Evolutionary conservation across 2,113 vertebrate species (phyloP).

Genomic region (Sorex araneus): DNA sequence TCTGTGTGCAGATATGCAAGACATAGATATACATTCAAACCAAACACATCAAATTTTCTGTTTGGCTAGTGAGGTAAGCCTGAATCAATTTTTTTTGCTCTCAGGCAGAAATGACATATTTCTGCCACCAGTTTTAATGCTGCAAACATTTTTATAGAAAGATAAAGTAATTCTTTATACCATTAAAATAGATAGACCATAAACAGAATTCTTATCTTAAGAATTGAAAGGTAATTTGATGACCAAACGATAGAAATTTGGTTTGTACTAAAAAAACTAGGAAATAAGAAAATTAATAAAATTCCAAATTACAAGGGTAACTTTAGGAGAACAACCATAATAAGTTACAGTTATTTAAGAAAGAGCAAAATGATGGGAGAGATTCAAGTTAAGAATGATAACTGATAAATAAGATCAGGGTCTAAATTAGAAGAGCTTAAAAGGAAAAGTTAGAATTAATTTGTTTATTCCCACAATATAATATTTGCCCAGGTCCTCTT

Average conservation of each 20-base stretch:
- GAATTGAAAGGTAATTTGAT: not conserved
- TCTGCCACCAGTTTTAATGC: not conserved
- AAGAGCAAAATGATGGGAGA: not conserved
- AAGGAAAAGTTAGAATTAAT: not conserved
- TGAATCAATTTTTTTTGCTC: not conserved
- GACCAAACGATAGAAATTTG: not conserved
- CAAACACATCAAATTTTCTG: not conserved
- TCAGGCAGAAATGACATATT: slow-evolving; percentile 20
- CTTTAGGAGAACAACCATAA: not conserved
- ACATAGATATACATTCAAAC: not conserved
- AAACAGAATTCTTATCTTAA: slow-evolving; percentile 26
- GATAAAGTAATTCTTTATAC: slow-evolving; percentile 17
- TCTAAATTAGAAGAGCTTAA: not conserved
- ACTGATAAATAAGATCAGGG: not conserved
- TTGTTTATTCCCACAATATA: not conserved
- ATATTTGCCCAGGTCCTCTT: not conserved
- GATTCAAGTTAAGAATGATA: not conserved
- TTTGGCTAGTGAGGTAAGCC: not conserved
- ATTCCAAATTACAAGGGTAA: not conserved
- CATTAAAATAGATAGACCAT: not conserved
- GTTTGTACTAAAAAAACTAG: not conserved
- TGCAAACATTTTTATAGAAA: slow-evolving; percentile 43
- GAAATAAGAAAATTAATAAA: not conserved
- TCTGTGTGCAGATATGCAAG: not conserved
- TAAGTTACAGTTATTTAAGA: not conserved